Base-by-base conservation (phyloP, 2,888 invertebrate genomes). In the Coenonympha glycerion region DNA sequence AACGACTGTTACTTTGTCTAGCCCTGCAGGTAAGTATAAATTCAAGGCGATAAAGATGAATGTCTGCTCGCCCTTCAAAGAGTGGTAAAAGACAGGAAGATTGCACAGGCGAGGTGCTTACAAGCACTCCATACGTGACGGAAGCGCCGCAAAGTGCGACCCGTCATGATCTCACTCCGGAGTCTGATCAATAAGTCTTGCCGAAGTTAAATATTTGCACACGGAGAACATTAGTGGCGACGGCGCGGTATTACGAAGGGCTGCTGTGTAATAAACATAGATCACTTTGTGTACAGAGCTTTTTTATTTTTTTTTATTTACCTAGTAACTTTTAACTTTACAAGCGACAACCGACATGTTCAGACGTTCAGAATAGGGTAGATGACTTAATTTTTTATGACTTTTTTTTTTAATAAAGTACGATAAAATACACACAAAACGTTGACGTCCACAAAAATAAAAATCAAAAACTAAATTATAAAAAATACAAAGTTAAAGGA, bases 111-210 rank as follows among this genome's bases (percentile, higher is more conserved):
- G 62, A 59, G 55, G 58, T 59, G 69, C 73, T 76, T 73, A 82
- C 84, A 79, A 73, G 75, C 73, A 61, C 81, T 85, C 69, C 69
- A 80, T 71, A 81, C 83, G 84, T 81, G 85, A 74, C 80, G 78
- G 79, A 76, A 78, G 78, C 73, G 57, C 58, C 58, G 66, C 62
- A 66, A 62, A 74, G 73, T 64, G 73, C 64, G 68, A 68, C 66
- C 68, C 67, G 72, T 69, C 76, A 70, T 76, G 79, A 82, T 80
- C 79, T 65, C 68, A 65, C 71, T 63, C 63, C 66, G 76, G 82
- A 85, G 84, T 63, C 64, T 77, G 84, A 86, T 86, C 85, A 78
- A 86, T 86, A 82, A 71, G 78, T 73, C 78, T 78, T 73, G 70
- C 60, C 68, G 63, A 71, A 66, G 68, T 78, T 81, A 79, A 86